Evolutionary conservation across 2,797 vertebrate species (phyloP).

Genomic region (Phalanger gymnotis): DNA sequence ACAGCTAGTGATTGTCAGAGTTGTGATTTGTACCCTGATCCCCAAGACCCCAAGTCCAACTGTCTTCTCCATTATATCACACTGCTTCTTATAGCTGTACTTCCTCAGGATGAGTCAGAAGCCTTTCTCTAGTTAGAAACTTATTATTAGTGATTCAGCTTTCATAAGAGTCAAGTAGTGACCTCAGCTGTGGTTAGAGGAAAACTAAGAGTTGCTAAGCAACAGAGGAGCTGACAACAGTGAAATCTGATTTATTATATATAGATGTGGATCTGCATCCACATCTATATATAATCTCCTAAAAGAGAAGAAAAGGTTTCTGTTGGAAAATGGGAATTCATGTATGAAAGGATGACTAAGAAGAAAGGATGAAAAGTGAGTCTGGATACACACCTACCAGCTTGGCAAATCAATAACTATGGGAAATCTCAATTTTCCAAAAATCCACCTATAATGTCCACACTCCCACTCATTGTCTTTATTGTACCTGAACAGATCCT

Average conservation of each 20-base stretch:
- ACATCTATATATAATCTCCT: not conserved
- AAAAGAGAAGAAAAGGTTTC: not conserved
- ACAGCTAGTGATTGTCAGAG: not conserved
- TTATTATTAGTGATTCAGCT: constrained; percentile 17
- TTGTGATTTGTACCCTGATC: not conserved
- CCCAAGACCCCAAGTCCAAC: not conserved
- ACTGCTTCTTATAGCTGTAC: not conserved
- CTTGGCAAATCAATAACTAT: not conserved
- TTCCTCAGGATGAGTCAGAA: not conserved
- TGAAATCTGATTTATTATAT: constrained; percentile 5
- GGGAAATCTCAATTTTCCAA: not conserved
- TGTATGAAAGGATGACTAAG: not conserved
- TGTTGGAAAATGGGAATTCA: not conserved
- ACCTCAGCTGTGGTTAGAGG: constrained; percentile 12
- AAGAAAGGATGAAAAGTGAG: not conserved
- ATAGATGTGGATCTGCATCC: constrained; percentile 1
- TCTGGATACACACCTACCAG: not conserved
- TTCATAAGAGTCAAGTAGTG: constrained; percentile 11
- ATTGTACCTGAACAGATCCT: not conserved
- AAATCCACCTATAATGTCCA: not conserved
- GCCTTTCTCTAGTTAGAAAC: not conserved
- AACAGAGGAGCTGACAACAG: constrained; percentile 7
- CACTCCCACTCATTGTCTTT: not conserved
- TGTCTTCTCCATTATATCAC: not conserved
- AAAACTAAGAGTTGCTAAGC: constrained; percentile 3